phyloP scores from a whole-genome alignment of 2,888 invertebrate genomes.

The Papilio elwesi region DNA sequence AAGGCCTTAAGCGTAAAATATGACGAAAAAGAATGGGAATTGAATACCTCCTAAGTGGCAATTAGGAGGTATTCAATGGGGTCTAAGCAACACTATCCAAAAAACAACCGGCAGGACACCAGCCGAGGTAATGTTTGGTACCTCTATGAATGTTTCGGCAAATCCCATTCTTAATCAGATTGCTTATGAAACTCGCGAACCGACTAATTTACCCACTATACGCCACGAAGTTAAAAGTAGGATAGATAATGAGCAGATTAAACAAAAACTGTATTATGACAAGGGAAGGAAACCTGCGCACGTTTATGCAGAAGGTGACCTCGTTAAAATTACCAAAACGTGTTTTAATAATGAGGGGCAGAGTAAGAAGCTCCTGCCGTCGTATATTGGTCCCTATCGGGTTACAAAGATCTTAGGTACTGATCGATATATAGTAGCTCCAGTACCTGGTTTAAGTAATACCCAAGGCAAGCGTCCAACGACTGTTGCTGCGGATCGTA shows the following conservation, averaged over 20 bases:
- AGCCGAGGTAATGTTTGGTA: conserved; percentile 44
- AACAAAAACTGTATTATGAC: no score
- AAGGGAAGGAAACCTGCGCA: no score
- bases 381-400: conserved; percentile 24
- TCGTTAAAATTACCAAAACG: no score
- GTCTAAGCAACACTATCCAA: conserved; percentile 46
- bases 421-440: conserved; percentile 25
- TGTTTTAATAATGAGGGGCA: no score
- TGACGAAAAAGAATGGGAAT: background rate
- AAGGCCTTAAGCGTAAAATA: background rate
- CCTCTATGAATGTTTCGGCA: conserved; percentile 38
- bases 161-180: conserved; percentile 34
- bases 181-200: background rate
- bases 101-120: conserved; percentile 47
- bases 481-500: background rate
- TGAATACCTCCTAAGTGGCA: no score
- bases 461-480: background rate
- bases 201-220: background rate
- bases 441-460: conserved; percentile 24
- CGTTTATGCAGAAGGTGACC: no score
- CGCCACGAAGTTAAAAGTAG: background rate
- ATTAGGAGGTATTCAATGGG: background rate
- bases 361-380: conserved; percentile 32
- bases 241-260: no score
- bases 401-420: conserved; percentile 13